Base-by-base conservation (phyloP, 2,888 invertebrate genomes). In the Xestobium rufovillosum region DNA sequence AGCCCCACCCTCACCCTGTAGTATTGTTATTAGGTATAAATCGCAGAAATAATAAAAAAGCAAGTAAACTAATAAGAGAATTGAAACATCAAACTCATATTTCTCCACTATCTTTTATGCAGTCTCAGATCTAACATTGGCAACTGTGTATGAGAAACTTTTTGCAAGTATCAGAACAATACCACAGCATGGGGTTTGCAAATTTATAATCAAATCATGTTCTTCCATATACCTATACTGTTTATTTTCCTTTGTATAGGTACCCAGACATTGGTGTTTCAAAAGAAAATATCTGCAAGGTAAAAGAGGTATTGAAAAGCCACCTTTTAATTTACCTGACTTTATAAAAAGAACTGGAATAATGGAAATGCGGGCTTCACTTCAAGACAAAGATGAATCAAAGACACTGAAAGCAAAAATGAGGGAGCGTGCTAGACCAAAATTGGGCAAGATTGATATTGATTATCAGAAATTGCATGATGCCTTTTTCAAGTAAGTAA, bases 341-440 rank as follows among this genome's bases (percentile, higher is more conserved):
- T 99, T 96, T 62, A 98, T 98, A 42, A 95, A 96, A 64, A 83
- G 91, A 57, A 98, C 98, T 0, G 98, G 98, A n/a, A 98, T 98
- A 46, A 96, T 95, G 83, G 98, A 99, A 68, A 98, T 98, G 98
- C 72, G 98, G 26, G 95, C 96, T 23, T 95, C 97, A 0, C 72
- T 98, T 12, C 94, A 94, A 59, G 98, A 99, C 61, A 96, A 98
- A 54, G 95, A 95, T 56, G 95, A 95, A 55, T 82, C 87, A 14
- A 91, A 94, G 58, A 89, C 91, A 0, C 66, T 95, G 1, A 97
- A 97, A 61, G 88, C 95, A 0, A 97, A 96, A 70, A 96, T 96
- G 95, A 72, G 97, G 13, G 98, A 98, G 62, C 77, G 94, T 42
- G 83, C 95, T 1, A 75, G 98, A 13, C 98, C 98, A 0, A 99